Conservation (phyloP, 2,113 vertebrate genomes). For the Caranx melampygus region DNA sequence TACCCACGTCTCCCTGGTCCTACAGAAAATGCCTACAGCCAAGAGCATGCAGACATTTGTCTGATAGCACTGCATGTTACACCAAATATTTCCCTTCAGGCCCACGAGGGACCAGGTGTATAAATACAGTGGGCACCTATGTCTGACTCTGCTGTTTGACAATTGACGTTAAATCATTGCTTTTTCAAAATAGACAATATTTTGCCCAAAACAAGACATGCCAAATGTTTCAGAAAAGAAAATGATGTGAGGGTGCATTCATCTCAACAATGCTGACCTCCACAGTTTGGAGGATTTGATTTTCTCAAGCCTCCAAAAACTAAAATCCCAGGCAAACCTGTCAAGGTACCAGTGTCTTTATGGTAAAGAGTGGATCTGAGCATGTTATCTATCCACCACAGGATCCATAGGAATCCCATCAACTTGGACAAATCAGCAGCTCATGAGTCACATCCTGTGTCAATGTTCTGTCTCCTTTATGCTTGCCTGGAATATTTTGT, state of each 20-base stretch:
- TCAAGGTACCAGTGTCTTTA: not conserved
- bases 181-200: constrained; percentile 20
- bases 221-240: constrained; percentile 5
- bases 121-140: constrained; percentile 25
- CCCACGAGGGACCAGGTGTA: constrained; percentile 39
- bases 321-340: not conserved
- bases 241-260: constrained; percentile 10
- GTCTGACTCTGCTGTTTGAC: constrained; percentile 31
- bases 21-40: constrained; percentile 49
- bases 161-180: constrained; percentile 29
- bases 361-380: not conserved
- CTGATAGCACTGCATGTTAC: constrained; percentile 36
- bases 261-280: constrained; percentile 15
- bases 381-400: not conserved
- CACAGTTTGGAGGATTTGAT: not conserved
- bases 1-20: constrained; percentile 36
- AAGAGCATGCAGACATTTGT: constrained; percentile 56
- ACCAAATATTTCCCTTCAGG: constrained; percentile 57
- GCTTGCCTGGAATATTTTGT: constrained; percentile 32
- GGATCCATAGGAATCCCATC: not conserved
- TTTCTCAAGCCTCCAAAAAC: constrained; percentile 12
- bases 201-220: constrained; percentile 11
- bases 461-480: not conserved
- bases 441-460: not conserved
- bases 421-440: not conserved